Base-by-base conservation (phyloP, 2,113 vertebrate genomes). In the Daphoenositta chrysoptera region DNA sequence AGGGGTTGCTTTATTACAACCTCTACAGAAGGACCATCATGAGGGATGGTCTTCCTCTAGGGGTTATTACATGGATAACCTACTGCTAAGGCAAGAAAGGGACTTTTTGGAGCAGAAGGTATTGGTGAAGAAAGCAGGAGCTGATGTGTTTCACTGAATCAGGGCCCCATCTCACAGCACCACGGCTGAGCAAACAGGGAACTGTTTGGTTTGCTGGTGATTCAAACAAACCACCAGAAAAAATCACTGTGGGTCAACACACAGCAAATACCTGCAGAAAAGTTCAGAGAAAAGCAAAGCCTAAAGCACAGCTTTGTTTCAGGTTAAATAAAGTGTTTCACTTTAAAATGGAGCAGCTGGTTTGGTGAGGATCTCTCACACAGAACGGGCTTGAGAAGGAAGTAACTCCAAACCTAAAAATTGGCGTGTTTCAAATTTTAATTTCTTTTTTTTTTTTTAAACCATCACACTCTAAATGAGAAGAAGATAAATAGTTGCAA, bases 121-220 rank as follows among this genome's bases (percentile, higher is more conserved):
- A 3, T 11, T 30, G 28, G 48, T 35, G 54, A 85, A 79, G 58
- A 69, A 73, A 80, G 30, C 11, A 9, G 76, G 50, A 61, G 63
- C 63, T 60, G 54, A 68, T 0, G 1, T 37, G 51, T 48, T 89
- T 56, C 9, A 7, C 60, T 68, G 69, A 63, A 11, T 24, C 0
- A 0, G 44, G 77, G 81, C 91, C 86, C 48, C 83, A 53, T 39
- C 77, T 75, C 39, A 1, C 56, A 73, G 83, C 1, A 1, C 39
- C 47, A 30, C 7, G 70, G 93, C 93, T 93, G 87, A 93, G 95
- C 90, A 97, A 97, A 97, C 81, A 78, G 61, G 61, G 70, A 75
- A 39, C 66, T 94, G 84, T 95, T 96, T 91, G 73, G 61, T 91
- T 95, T 95, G 82, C 84, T 82, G 78, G 47, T 15, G 78, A 85